Base-by-base conservation (phyloP, 2,113 vertebrate genomes). In the Dipodomys stephensi region DNA sequence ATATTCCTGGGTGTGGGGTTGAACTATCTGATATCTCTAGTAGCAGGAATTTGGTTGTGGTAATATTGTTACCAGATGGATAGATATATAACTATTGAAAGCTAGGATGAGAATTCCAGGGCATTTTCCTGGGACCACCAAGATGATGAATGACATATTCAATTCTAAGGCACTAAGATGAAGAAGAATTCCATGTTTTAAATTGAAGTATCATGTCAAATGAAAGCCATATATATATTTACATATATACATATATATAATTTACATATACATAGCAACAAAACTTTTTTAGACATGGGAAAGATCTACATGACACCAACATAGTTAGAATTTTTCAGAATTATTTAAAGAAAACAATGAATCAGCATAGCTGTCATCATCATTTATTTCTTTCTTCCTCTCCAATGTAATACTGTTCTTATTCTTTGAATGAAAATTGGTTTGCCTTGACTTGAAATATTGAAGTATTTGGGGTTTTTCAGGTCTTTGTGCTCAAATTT, bases 31-130 rank as follows among this genome's bases (percentile, higher is more conserved):
- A 90, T 90, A 92, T 88, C 82, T 95, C 83, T 97, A 88, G 96
- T 96, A 93, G 94, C 93, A 60, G 83, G 67, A 92, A 93, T 93
- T 91, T 92, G 74, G 71, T 88, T 83, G 1, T 57, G 67, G 71
- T 92, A 23, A 95, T 96, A 97, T 95, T 96, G 87, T 93, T 95
- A 96, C 95, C 96, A 95, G 88, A 94, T 95, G 96, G 92, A 90
- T 90, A 87, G 62, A 91, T 68, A 57, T 1, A 0, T 39, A 85
- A 68, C 89, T 92, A 53, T 93, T 85, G 80, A 86, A 96, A 90
- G 94, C 46, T 35, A 64, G 88, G 86, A 84, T 94, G 92, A 92
- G 90, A 94, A 96, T 95, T 93, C 86, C 93, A 95, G 95, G 87
- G 20, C 20, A 9, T 76, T 96, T 93, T 85, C 71, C 90, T 90